Conservation (phyloP, 2,113 vertebrate species). For the Strix uralensis region DNA sequence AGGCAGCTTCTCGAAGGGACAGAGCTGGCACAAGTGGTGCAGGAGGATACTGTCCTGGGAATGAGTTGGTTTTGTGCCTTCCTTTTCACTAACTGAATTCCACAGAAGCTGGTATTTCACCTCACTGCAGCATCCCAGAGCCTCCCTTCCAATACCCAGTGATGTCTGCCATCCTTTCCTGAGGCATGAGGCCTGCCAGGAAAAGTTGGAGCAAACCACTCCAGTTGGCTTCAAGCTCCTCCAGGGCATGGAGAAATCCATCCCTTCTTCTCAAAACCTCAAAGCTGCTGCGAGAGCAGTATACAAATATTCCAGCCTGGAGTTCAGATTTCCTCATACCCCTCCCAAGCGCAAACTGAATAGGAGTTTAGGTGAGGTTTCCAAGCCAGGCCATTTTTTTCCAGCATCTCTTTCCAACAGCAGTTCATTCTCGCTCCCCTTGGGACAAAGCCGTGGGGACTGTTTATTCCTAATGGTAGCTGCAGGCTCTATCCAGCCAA, state of each 20-base stretch:
- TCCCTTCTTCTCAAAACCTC: neutral
- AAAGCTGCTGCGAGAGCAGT: neutral
- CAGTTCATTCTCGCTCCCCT: neutral
- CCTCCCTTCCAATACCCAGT: neutral
- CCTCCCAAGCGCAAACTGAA: neutral
- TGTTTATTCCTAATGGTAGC: neutral
- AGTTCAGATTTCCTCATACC: neutral
- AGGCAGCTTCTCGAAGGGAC: neutral
- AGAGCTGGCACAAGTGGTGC: neutral
- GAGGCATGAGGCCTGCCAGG: neutral
- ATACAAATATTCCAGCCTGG: neutral
- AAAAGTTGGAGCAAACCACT: neutral
- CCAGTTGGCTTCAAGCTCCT: neutral
- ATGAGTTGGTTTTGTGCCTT: neutral
- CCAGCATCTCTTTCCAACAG: neutral
- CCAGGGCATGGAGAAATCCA: neutral
- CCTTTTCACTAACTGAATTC: neutral
- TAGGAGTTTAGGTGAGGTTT: neutral
- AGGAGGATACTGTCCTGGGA: neutral
- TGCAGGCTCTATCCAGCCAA: neutral
- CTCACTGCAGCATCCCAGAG: neutral
- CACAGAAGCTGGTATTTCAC: neutral
- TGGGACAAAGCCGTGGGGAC: neutral
- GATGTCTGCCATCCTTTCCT: neutral
- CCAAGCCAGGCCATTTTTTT: neutral